Evolutionary conservation across 2,113 vertebrate species (phyloP), one percentile per base, ranked within the genome.

Genomic region (Austrofundulus limnaeus): DNA sequence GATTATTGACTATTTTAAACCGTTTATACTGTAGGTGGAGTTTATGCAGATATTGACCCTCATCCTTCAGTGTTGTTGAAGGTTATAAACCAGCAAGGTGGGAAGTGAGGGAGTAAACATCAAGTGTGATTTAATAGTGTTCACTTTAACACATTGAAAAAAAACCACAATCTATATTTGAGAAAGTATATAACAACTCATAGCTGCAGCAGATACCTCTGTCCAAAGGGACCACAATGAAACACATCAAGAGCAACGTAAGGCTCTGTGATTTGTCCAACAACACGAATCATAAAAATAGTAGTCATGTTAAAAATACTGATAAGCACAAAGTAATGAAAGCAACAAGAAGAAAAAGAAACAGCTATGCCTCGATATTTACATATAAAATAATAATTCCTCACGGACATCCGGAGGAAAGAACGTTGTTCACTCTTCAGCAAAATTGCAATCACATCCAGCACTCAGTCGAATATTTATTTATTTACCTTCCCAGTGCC

Each of bases 381-480:
- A 62, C 25, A 15, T 51, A 55, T 25, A 34, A 72, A 45, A 39
- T 45, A 23, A 56, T 57, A 59, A 31, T 28, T 23, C 64, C 80
- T 71, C 58, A 61, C 63, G 75, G 70, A 74, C 56, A 61, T 57
- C 58, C n/a, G 50, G 37, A 39, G 42, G 12, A 24, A 68, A 49
- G 63, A 66, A 68, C 25, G 51, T 56, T 69, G 45, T 47, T 72
- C 55, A 0, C 74, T 28, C 43, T 81, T 67, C 72, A 69, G 61
- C 65, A 74, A 57, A 73, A 54, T 77, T 23, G 31, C 71, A 62
- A 55, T 79, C 66, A 63, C 59, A 63, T 78, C 68, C 58, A 59
- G 65, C 62, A 60, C 63, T 75, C 70, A 65, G 23, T 45, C 0
- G 28, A 57, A 77, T 81, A 88, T 88, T 80, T 83, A 68, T 80